Evolutionary conservation across 2,113 vertebrate genomes (phyloP).

Genomic region (Todiramphus chloris): DNA sequence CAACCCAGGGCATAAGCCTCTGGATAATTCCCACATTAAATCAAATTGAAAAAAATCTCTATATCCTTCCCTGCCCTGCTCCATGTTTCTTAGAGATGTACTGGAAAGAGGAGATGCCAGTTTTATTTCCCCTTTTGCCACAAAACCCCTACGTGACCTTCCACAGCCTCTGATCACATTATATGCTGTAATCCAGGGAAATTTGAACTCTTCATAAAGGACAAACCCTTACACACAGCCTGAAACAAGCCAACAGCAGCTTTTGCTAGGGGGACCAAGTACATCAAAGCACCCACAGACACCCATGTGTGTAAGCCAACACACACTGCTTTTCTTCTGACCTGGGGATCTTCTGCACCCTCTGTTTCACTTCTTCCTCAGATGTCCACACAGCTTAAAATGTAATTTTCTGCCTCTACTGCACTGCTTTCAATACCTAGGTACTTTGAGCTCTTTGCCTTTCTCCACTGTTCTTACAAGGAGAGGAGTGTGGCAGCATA

Average conservation of each 20-base stretch:
- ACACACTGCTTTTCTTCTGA: neutral
- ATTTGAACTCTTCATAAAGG: neutral
- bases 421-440: neutral
- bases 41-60: neutral
- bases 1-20: neutral
- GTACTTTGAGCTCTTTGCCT: neutral
- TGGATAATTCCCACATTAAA: neutral
- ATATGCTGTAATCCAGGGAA: neutral
- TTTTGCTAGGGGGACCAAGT: neutral
- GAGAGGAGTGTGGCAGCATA: neutral
- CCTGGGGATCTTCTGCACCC: neutral
- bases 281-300: neutral
- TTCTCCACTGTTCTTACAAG: neutral
- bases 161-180: neutral
- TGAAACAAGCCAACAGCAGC: neutral
- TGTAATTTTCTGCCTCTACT: neutral
- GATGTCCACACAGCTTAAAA: neutral
- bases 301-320: fast-evolving
- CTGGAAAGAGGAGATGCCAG: neutral
- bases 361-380: neutral
- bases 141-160: neutral
- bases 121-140: neutral
- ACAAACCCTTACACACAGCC: neutral
- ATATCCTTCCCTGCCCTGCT: fast-evolving
- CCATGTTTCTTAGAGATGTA: neutral